Conservation (phyloP, 2,113 vertebrate genomes). For the Channa argus region DNA sequence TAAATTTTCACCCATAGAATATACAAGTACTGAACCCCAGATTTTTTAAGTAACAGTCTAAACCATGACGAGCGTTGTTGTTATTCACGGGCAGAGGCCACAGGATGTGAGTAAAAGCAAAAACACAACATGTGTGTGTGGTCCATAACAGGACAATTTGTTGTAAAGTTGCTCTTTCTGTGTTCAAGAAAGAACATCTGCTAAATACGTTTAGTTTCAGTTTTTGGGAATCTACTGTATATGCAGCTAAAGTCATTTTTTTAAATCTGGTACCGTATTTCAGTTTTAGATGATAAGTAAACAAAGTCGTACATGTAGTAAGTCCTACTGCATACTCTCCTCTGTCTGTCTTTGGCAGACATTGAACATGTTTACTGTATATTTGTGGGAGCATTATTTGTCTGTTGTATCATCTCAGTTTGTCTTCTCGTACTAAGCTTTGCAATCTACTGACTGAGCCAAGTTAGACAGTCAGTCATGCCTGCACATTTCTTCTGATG, state of each 20-base stretch:
- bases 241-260: neutral
- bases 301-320: neutral
- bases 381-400: neutral
- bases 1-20: too few relatives aligned
- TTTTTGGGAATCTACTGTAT: too few relatives aligned
- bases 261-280: neutral
- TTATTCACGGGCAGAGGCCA: too few relatives aligned
- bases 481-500: constrained; percentile 35
- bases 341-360: neutral
- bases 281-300: constrained; percentile 7
- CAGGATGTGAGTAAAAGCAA: neutral
- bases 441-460: constrained; percentile 7
- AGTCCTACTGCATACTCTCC: neutral
- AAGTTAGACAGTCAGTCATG: constrained; percentile 30
- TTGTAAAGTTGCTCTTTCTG: too few relatives aligned
- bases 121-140: too few relatives aligned
- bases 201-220: too few relatives aligned
- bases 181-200: too few relatives aligned
- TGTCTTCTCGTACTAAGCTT: constrained; percentile 27
- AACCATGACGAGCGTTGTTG: too few relatives aligned
- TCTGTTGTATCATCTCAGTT: constrained; percentile 13
- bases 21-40: too few relatives aligned
- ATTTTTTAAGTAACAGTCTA: too few relatives aligned
- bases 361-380: neutral
- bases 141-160: too few relatives aligned